Base-by-base conservation (phyloP, 2,797 vertebrate species). In the Melanotaenia maccullochi region DNA sequence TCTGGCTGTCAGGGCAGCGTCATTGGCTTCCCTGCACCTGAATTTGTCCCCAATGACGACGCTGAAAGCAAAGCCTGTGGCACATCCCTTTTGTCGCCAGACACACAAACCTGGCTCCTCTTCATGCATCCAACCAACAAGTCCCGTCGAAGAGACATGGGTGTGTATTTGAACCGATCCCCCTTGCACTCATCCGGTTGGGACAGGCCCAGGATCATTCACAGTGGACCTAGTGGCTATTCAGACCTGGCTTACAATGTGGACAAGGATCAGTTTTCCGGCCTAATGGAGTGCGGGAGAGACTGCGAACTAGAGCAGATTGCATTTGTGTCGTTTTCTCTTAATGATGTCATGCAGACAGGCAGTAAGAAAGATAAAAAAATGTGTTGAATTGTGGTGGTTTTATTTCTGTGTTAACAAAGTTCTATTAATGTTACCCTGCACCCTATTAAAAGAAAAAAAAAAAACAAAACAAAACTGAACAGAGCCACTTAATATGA, bases 1-100 rank as follows among this genome's bases (percentile, higher is more conserved):
- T 60, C 9, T 0, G 97, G 97, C 0, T 99, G 97, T 57, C 97
- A 98, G 32, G 97, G 97, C 51, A 99, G 97, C 18, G 93, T 99
- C 60, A 87, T 98, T 33, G 95, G 96, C 74, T 98, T 98, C 22
- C 84, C 81, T 0, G 89, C 91, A 0, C 88, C 87, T 0, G 87
- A 93, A 62, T 75, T 84, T 35, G 36, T 64, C 58, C 78, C 86
- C 0, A 85, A 83, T 0, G 84, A 89, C 1, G 89, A 87, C 2
- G 57, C 81, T 0, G 85, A 88, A 18, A 87, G 84, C 84, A 90
- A 86, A 76, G 86, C 87, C 0, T 84, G 82, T 0, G 84, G 85
- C 57, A 87, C 87, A 0, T 87, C 88, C 0, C 87, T 89, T 0
- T n/a, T 88, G 64, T 87, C 89, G 0, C 85, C 87, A 1, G 85